Evolutionary conservation across 2,797 vertebrate species (phyloP).

Genomic region (Chromis chromis): DNA sequence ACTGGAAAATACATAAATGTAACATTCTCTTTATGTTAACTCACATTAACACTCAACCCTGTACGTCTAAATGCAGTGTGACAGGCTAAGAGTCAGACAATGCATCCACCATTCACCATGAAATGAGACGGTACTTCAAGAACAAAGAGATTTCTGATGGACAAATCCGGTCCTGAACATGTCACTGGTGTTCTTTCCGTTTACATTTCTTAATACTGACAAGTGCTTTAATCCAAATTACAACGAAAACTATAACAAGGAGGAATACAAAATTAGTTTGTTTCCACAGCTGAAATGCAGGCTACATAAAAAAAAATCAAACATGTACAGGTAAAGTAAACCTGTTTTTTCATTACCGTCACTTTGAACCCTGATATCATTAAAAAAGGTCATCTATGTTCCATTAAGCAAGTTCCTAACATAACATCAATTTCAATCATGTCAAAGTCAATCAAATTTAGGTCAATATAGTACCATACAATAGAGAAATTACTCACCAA

Average conservation of each 20-base stretch:
- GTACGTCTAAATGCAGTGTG: background rate
- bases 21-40: background rate
- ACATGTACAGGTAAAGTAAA: background rate
- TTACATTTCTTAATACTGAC: background rate
- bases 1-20: background rate
- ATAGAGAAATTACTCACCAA: conserved; percentile 12
- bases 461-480: background rate
- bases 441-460: background rate
- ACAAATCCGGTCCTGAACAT: background rate
- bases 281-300: too few species aligned
- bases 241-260: background rate
- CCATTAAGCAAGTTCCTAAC: too few species aligned
- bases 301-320: background rate
- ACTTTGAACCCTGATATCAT: too few species aligned
- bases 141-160: background rate
- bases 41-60: too few species aligned
- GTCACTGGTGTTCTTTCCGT: background rate
- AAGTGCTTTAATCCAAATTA: background rate
- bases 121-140: background rate
- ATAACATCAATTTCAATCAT: too few species aligned
- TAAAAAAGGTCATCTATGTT: too few species aligned
- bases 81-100: too few species aligned
- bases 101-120: background rate
- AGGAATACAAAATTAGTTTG: background rate
- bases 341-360: too few species aligned